Conservation (phyloP, 2,797 vertebrate species). For the Periophthalmus magnuspinnatus region DNA sequence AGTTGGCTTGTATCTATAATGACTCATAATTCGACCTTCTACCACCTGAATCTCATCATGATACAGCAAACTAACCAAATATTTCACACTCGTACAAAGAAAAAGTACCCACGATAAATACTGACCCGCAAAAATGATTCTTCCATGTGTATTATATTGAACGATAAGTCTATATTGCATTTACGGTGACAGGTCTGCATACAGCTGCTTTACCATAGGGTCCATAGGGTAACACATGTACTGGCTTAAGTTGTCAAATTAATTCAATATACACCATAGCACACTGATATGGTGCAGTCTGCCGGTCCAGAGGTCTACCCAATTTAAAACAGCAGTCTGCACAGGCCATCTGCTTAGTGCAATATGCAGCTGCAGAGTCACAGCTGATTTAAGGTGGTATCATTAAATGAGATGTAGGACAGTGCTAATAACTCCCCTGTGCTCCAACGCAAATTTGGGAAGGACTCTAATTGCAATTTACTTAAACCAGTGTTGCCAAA, state of each 20-base stretch:
- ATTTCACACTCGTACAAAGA: too few species aligned
- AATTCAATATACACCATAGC: constrained; percentile 8
- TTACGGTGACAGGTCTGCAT: neutral
- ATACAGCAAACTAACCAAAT: too few species aligned
- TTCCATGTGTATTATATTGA: too few species aligned
- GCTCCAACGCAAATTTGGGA: constrained; percentile 23
- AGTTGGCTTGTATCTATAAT: too few species aligned
- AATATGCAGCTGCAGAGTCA: constrained; percentile 40
- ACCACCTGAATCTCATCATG: too few species aligned
- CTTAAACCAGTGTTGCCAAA: neutral
- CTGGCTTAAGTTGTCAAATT: constrained; percentile 5
- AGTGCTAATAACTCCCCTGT: constrained; percentile 8
- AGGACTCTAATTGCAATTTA: constrained; percentile 8
- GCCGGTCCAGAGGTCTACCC: constrained; percentile 5
- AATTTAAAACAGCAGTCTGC: constrained; percentile 5
- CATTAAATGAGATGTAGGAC: constrained; percentile 21
- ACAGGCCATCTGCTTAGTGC: constrained; percentile 21
- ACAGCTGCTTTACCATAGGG: neutral
- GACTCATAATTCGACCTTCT: too few species aligned
- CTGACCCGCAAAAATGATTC: too few species aligned
- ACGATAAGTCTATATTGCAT: too few species aligned
- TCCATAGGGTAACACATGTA: constrained; percentile 7
- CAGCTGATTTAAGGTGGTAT: constrained; percentile 31
- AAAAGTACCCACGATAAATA: too few species aligned
- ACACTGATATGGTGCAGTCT: constrained; percentile 1